Evolutionary conservation across 2,888 invertebrate species (phyloP).

Genomic region (Antheraea assamensis): DNA sequence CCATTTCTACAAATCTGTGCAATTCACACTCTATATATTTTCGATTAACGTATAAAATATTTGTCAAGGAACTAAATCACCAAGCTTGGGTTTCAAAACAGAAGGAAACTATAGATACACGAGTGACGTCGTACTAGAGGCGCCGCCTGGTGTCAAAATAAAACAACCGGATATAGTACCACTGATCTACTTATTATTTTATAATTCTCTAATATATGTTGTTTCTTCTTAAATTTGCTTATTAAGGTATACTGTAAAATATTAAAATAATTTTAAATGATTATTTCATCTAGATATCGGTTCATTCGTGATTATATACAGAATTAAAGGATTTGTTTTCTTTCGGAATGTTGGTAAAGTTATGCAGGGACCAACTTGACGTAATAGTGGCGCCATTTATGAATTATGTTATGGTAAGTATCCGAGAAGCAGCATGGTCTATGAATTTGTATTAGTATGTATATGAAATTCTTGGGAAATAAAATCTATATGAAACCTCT

Average conservation of each 20-base stretch:
- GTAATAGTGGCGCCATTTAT: slow-evolving; percentile 52
- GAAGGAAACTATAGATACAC: slow-evolving; percentile 82
- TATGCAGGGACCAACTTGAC: slow-evolving; percentile 44
- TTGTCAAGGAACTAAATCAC: slow-evolving; percentile 74
- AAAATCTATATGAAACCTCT: background rate
- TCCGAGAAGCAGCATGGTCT: slow-evolving; percentile 29
- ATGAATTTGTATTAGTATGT: slow-evolving; percentile 22
- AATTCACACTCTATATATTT: slow-evolving; percentile 62
- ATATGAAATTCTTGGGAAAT: background rate
- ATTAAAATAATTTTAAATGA: background rate
- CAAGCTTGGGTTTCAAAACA: slow-evolving; percentile 83
- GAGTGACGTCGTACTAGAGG: slow-evolving; percentile 76
- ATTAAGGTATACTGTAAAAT: background rate
- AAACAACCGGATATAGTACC: slow-evolving; percentile 59
- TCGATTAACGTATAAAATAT: slow-evolving; percentile 57
- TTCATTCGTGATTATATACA: background rate
- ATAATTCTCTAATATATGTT: slow-evolving; percentile 18
- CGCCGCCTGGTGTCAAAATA: slow-evolving; percentile 70
- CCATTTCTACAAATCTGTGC: slow-evolving; percentile 84
- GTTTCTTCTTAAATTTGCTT: background rate
- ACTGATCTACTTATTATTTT: slow-evolving; percentile 43
- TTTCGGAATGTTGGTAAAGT: slow-evolving; percentile 44
- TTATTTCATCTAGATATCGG: background rate
- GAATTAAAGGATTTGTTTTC: background rate
- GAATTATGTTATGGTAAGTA: slow-evolving; percentile 46